phyloP scores from a whole-genome alignment of 2,797 vertebrate genomes.

The Phrynocephalus guinanensis region DNA sequence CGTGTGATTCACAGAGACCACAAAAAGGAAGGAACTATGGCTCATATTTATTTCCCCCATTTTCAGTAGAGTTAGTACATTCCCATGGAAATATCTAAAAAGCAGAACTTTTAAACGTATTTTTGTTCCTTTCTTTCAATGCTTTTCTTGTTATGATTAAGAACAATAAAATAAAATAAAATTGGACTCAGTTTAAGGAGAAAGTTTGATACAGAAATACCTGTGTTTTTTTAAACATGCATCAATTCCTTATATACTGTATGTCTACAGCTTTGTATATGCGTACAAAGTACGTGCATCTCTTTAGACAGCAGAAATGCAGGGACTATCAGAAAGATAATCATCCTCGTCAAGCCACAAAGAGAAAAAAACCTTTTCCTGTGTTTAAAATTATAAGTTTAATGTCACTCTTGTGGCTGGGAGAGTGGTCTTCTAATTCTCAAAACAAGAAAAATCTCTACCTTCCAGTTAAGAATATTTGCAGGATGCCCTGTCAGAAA shows the following conservation, averaged over 20 bases:
- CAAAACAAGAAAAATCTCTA: slow-evolving; percentile 65
- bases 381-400: slow-evolving; percentile 59
- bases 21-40: neutral
- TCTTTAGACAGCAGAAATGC: slow-evolving; percentile 15
- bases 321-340: slow-evolving; percentile 45
- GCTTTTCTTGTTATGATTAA: neutral
- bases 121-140: neutral
- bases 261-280: neutral
- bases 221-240: neutral
- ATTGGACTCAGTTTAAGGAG: neutral
- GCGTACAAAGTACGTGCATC: too few relatives aligned
- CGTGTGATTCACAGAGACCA: neutral
- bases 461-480: slow-evolving; percentile 61
- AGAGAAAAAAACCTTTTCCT: slow-evolving; percentile 62
- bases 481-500: slow-evolving; percentile 69
- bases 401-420: slow-evolving; percentile 60
- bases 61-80: neutral
- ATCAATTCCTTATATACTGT: neutral
- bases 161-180: neutral
- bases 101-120: neutral
- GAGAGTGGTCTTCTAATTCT: slow-evolving; percentile 51
- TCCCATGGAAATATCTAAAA: too few relatives aligned
- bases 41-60: neutral
- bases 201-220: neutral
- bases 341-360: slow-evolving; percentile 59